A percentile compares a stretch with the other conserved stretches of the same genome.
phyloP scores from a whole-genome alignment of 2,797 vertebrate species.

The Morus bassanus region DNA sequence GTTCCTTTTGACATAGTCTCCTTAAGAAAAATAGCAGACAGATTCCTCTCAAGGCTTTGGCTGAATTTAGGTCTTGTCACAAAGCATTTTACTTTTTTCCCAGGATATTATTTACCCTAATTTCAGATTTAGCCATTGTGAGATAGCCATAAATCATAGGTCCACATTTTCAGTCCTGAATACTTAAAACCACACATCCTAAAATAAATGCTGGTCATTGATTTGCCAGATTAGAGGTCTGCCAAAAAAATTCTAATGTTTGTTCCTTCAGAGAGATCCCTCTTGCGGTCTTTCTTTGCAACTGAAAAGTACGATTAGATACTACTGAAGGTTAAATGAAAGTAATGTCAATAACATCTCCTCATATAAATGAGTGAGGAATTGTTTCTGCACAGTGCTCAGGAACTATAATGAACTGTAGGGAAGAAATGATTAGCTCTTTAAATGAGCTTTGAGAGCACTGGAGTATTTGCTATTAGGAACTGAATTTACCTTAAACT shows the following conservation, averaged over 20 bases:
- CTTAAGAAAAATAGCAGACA: slow-evolving; percentile 12
- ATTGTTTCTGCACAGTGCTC: not conserved
- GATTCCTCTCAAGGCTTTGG: not conserved
- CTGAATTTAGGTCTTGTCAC: not conserved
- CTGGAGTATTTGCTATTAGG: not conserved
- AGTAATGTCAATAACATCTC: not conserved
- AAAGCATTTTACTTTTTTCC: not conserved
- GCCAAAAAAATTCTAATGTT: not conserved
- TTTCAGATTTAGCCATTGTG: not conserved
- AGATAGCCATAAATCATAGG: not conserved
- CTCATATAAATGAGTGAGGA: not conserved
- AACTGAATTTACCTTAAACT: not conserved
- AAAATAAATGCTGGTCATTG: not conserved
- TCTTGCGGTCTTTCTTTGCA: not conserved
- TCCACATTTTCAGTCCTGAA: not conserved
- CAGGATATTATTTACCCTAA: not conserved
- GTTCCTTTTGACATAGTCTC: not conserved
- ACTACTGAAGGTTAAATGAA: slow-evolving; percentile 18
- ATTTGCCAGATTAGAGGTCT: not conserved
- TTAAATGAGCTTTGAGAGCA: slow-evolving; percentile 11
- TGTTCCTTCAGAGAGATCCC: not conserved
- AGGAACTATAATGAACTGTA: not conserved
- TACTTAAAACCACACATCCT: not conserved
- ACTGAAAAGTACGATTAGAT: not conserved
- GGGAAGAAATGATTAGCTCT: not conserved